phyloP scores from a whole-genome alignment of 2,888 invertebrate genomes.

The Adineta ricciae region DNA sequence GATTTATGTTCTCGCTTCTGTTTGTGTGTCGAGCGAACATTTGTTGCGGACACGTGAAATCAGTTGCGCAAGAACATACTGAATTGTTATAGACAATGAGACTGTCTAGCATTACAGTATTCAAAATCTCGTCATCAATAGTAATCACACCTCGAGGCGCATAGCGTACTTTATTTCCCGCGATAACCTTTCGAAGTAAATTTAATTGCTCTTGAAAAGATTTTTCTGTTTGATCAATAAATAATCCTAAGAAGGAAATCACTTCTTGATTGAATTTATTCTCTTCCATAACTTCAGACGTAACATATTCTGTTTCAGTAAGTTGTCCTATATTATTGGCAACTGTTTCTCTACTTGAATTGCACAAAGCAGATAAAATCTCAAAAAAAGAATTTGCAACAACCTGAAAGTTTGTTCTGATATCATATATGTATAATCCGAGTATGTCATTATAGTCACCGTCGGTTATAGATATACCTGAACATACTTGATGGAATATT shows the following conservation, averaged over 20 bases:
- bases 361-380: not conserved
- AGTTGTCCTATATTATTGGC: not conserved
- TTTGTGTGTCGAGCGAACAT: too few relatives aligned
- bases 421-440: too few relatives aligned
- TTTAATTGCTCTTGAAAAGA: not conserved
- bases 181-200: not conserved
- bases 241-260: not conserved
- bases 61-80: not conserved
- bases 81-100: too few relatives aligned
- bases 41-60: too few relatives aligned
- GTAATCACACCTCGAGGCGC: too few relatives aligned
- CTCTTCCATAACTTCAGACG: not conserved
- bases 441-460: not conserved
- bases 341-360: not conserved
- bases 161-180: not conserved
- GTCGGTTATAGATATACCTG: not conserved
- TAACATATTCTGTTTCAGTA: not conserved
- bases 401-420: not conserved
- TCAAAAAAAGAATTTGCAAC: not conserved
- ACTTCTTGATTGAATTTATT: not conserved
- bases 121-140: too few relatives aligned
- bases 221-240: not conserved
- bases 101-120: too few relatives aligned
- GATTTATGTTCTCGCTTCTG: not conserved
- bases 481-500: not conserved